These are phyloP conservation scores for Micronycteris hirsuta DNA, from an alignment of 2,113 vertebrate species.

Conservation along the genomic window DNA sequence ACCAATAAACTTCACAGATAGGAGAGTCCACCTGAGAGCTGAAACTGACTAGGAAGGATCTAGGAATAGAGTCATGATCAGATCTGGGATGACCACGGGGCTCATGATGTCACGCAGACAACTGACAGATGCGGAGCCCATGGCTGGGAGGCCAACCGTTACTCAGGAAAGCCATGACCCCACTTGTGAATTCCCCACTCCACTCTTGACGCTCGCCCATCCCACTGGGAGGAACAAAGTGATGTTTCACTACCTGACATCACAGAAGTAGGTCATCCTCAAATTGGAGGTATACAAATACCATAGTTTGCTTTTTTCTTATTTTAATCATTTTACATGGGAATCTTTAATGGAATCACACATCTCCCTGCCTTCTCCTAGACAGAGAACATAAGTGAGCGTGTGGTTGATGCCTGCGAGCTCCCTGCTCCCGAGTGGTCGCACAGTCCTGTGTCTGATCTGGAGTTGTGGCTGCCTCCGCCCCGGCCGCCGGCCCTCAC, in stretches of 20 bases:
- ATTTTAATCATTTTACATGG: background rate
- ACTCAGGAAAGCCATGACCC: background rate
- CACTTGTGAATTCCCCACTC: background rate
- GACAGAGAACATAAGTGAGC: background rate
- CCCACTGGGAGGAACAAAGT: background rate
- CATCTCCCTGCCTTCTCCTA: background rate
- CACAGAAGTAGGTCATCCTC: background rate
- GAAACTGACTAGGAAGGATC: background rate
- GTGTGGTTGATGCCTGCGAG: fast-evolving
- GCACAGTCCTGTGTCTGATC: fast-evolving
- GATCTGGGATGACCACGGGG: background rate
- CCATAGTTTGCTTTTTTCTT: background rate
- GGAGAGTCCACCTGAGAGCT: background rate
- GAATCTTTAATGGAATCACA: background rate
- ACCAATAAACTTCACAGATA: background rate
- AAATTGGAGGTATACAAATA: background rate
- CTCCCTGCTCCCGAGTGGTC: background rate
- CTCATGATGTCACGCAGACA: background rate
- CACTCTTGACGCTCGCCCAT: background rate
- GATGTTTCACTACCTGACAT: background rate
- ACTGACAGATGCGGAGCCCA: fast-evolving
- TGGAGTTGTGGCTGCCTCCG: background rate
- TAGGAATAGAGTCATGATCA: background rate
- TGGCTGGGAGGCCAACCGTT: background rate
- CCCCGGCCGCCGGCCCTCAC: background rate